Conservation (phyloP, 2,797 vertebrate genomes). For the Crenichthys baileyi region DNA sequence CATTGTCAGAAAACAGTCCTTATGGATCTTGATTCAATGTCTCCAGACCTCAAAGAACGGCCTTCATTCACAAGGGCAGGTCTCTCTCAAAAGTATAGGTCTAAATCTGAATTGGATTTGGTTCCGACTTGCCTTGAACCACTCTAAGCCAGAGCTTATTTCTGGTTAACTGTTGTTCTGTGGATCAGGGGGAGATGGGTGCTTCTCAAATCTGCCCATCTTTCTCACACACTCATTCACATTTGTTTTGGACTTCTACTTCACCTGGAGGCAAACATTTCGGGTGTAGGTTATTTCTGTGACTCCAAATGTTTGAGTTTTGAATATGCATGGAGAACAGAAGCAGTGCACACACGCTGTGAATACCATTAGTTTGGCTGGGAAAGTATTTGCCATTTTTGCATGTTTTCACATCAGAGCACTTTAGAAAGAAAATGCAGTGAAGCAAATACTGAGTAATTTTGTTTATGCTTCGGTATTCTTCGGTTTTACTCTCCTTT, state of each 20-base stretch:
- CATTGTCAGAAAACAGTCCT: background rate
- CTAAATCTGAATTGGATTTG: slow-evolving; percentile 62
- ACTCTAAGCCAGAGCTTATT: slow-evolving; percentile 65
- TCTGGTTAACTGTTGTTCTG: slow-evolving; percentile 47
- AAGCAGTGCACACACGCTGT: slow-evolving; percentile 5
- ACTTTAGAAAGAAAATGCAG: slow-evolving; percentile 28
- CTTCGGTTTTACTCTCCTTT: slow-evolving; percentile 23
- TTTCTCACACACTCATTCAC: slow-evolving; percentile 59
- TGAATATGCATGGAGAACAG: background rate
- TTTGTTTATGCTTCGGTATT: slow-evolving; percentile 13
- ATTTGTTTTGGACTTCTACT: slow-evolving; percentile 46
- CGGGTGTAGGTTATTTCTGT: slow-evolving; percentile 7
- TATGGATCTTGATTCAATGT: slow-evolving; percentile 9
- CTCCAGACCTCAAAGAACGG: slow-evolving; percentile 33
- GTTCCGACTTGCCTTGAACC: slow-evolving; percentile 54
- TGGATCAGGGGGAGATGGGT: slow-evolving; percentile 47
- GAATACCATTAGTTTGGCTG: slow-evolving; percentile 6
- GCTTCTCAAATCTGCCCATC: slow-evolving; percentile 66
- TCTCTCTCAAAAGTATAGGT: slow-evolving; percentile 36
- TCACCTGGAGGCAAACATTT: slow-evolving; percentile 12
- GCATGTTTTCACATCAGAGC: slow-evolving; percentile 47
- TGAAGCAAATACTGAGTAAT: slow-evolving; percentile 9
- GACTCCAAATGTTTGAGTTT: slow-evolving; percentile 20
- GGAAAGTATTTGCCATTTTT: slow-evolving; percentile 50
- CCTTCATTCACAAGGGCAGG: slow-evolving; percentile 44